A percentile compares a stretch with the other conserved stretches of the same genome.
Evolutionary conservation across 2,888 invertebrate genomes (phyloP).

Genomic region (Acholoe squamosa): DNA sequence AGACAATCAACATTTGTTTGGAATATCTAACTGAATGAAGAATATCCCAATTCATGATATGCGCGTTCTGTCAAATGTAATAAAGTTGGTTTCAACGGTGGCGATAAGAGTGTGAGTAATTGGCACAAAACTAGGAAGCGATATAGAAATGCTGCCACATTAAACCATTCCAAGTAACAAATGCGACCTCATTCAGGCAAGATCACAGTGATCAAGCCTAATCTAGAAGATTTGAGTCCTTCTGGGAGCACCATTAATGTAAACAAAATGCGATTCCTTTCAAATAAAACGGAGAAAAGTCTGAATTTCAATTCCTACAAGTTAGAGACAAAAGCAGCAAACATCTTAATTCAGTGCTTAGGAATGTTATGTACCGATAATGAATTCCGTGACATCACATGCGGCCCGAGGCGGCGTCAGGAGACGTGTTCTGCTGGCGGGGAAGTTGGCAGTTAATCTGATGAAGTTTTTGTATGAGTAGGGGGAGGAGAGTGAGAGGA

Average conservation of each 20-base stretch:
- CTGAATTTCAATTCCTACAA: too few species aligned
- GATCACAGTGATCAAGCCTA: too few species aligned
- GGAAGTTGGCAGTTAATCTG: constrained; percentile 42
- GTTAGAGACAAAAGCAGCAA: background rate
- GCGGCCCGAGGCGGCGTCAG: background rate
- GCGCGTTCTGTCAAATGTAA: background rate
- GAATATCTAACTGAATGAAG: too few species aligned
- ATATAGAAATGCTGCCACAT: background rate
- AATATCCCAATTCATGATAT: background rate
- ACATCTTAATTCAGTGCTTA: background rate
- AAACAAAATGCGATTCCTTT: too few species aligned
- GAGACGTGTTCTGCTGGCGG: background rate
- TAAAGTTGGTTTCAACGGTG: background rate
- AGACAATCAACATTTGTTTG: too few species aligned
- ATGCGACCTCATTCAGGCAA: too few species aligned
- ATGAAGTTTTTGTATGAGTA: constrained; percentile 16
- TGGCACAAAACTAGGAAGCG: background rate
- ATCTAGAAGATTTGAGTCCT: too few species aligned
- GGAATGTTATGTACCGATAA: background rate
- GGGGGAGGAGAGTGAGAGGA: constrained; percentile 37
- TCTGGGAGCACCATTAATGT: too few species aligned
- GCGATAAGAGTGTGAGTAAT: constrained; percentile 11
- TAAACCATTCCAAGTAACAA: too few species aligned
- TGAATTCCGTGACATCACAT: constrained; percentile 23
- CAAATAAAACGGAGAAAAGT: background rate